Conservation (phyloP, 2,888 invertebrate species). For the Eilema depressum region DNA sequence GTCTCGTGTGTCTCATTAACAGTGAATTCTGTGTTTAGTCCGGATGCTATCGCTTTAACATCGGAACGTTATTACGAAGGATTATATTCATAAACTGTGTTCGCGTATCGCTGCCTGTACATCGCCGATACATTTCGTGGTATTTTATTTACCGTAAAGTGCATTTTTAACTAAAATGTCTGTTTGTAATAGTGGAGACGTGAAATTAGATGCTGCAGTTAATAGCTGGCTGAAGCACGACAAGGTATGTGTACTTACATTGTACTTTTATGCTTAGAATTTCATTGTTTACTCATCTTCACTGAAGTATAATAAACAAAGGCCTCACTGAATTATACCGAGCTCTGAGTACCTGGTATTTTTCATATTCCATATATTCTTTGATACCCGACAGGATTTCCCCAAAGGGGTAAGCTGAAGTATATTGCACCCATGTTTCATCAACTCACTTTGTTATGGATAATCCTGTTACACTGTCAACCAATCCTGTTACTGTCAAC, state of each 20-base stretch:
- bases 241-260: slow-evolving; percentile 79
- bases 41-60: slow-evolving; percentile 15
- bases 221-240: slow-evolving; percentile 92
- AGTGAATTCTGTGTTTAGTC: slow-evolving; percentile 32
- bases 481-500: too few species aligned
- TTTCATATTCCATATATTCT: neutral
- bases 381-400: neutral
- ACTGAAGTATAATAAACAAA: neutral
- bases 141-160: neutral
- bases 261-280: neutral
- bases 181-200: slow-evolving; percentile 80
- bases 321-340: neutral
- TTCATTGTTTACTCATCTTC: neutral
- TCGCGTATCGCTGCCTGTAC: neutral
- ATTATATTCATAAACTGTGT: neutral
- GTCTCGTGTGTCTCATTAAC: slow-evolving; percentile 19
- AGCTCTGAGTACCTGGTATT: neutral
- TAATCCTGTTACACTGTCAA: too few species aligned
- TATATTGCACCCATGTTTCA: neutral
- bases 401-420: neutral
- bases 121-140: neutral
- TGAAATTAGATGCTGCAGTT: slow-evolving; percentile 89
- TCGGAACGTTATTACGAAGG: neutral
- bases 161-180: slow-evolving; percentile 53
- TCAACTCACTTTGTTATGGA: too few species aligned